These are phyloP conservation scores for Clangula hyemalis DNA, from an alignment of 2,797 vertebrate genomes.

Conservation along the genomic window DNA sequence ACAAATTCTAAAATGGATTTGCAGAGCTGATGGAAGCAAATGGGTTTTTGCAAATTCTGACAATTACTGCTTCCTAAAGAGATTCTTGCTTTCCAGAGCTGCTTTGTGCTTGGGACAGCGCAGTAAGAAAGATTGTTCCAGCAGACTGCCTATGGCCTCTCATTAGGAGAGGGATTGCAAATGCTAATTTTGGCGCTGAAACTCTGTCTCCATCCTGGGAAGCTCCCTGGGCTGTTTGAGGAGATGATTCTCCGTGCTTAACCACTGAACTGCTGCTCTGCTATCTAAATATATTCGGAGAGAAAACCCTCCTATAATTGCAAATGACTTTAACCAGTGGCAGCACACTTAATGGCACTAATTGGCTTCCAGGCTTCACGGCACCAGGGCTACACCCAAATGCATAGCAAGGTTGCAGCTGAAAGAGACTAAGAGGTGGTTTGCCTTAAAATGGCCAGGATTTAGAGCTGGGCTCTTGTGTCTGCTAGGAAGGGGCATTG, in stretches of 20 bases:
- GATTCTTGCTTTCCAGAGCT: constrained; percentile 31
- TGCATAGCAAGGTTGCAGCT: neutral
- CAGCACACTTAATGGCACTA: neutral
- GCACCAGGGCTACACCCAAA: neutral
- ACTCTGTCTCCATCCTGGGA: neutral
- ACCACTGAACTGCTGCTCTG: neutral
- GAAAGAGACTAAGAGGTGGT: neutral
- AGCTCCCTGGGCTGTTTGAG: neutral
- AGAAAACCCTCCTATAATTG: neutral
- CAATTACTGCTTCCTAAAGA: constrained; percentile 43
- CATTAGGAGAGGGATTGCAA: neutral
- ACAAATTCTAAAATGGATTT: constrained; percentile 62
- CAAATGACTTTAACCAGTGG: neutral
- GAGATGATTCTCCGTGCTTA: neutral
- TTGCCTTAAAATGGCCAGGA: neutral
- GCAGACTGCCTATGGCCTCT: neutral
- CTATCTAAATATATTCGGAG: neutral
- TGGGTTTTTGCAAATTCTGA: constrained; percentile 49
- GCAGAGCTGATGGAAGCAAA: constrained; percentile 8
- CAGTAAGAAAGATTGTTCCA: neutral
- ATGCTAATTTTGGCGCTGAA: constrained; percentile 9
- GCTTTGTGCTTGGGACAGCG: constrained; percentile 46
- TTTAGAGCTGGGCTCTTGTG: neutral
- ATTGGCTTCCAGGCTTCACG: neutral
- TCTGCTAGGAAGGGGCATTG: neutral